Conservation (phyloP, 64 coral and sea anemone species). For the Pocillopora verrucosa region DNA sequence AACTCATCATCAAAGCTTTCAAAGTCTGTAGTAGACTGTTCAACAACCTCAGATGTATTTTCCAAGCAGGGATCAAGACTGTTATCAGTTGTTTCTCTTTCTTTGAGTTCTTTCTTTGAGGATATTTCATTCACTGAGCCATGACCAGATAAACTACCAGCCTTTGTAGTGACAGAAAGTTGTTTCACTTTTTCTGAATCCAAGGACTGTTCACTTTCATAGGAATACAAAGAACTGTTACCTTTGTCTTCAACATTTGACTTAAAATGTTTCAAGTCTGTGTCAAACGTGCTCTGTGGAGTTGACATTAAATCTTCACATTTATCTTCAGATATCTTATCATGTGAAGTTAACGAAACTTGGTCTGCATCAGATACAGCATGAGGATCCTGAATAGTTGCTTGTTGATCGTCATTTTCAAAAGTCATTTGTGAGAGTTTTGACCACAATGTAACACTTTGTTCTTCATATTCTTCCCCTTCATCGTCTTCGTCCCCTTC, state of each 20-base stretch:
- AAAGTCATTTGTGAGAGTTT: conserved; percentile 58
- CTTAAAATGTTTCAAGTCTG: neutral
- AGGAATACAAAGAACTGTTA: neutral
- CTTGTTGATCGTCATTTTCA: conserved; percentile 32
- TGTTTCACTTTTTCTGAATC: neutral
- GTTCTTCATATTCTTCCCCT: conserved; percentile 7
- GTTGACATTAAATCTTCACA: neutral
- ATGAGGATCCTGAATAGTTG: neutral
- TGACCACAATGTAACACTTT: conserved; percentile 2
- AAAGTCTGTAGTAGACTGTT: neutral
- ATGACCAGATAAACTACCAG: neutral
- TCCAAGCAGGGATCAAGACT: neutral
- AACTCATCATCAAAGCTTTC: neutral
- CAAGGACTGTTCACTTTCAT: neutral
- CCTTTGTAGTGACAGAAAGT: neutral
- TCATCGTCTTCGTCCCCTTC: neutral
- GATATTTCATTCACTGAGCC: neutral
- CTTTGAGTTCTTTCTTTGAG: neutral
- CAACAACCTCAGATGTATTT: neutral
- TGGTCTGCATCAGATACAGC: neutral
- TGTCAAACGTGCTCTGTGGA: neutral
- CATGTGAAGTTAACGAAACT: neutral
- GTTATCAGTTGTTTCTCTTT: neutral
- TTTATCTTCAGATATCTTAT: neutral
- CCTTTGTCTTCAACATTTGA: neutral